Evolutionary conservation across 37 sponge, comb jelly and placozoan species (phyloP).

Genomic region (Ephydatia muelleri): DNA sequence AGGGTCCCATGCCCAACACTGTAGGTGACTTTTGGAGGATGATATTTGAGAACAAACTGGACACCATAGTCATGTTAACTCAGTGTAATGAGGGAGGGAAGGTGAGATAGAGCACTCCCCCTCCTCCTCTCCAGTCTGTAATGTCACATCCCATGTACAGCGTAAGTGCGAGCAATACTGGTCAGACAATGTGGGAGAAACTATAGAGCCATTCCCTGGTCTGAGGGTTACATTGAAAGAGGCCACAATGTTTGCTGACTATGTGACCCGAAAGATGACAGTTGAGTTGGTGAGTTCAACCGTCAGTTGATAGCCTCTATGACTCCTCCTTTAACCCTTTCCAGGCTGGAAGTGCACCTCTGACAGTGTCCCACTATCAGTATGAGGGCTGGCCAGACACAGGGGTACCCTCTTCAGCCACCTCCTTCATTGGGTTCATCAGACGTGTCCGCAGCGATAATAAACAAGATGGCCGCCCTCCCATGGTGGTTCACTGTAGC

Average conservation of each 20-base stretch:
- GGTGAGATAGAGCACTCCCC: conserved; percentile 15
- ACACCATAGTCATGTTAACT: conserved; percentile 74
- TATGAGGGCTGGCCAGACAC: conserved; percentile 87
- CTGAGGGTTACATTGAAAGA: conserved; percentile 39
- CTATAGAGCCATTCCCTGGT: background rate
- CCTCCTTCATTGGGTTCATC: conserved; percentile 76
- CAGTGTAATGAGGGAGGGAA: conserved; percentile 60
- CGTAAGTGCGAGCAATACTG: conserved; percentile 90
- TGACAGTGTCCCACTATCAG: conserved; percentile 69
- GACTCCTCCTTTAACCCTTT: background rate
- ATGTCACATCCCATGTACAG: conserved; percentile 26
- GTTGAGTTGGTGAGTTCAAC: conserved; percentile 44
- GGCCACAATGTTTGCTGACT: conserved; percentile 67
- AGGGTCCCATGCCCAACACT: conserved; percentile 67
- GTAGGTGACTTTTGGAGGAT: conserved; percentile 79
- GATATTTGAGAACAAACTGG: conserved; percentile 63
- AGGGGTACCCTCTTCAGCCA: conserved; percentile 83
- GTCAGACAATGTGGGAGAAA: conserved; percentile 72
- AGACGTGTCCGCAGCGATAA: conserved; percentile 41
- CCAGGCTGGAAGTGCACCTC: background rate
- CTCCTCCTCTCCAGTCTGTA: background rate
- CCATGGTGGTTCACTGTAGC: conserved; percentile 85
- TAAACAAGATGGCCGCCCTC: conserved; percentile 10
- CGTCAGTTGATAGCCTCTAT: background rate
- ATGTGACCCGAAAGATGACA: conserved; percentile 54